Evolutionary conservation across 2,797 vertebrate genomes (phyloP).

Genomic region (Phataginus tricuspis): DNA sequence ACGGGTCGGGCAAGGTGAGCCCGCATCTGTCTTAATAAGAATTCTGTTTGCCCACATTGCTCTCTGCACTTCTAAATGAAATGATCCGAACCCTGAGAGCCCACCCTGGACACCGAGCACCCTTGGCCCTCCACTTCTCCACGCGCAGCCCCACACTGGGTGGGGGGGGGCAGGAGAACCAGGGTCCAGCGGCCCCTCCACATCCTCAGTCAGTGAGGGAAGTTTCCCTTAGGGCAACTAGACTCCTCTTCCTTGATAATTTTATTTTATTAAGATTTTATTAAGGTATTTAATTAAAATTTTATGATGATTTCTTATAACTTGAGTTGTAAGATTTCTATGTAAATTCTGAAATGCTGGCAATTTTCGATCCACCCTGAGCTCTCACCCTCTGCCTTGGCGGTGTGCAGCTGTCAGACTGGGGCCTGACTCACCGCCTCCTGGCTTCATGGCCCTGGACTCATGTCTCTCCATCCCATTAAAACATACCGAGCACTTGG

Average conservation of each 20-base stretch:
- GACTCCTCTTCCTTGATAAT: neutral
- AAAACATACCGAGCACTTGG: neutral
- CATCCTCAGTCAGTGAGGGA: neutral
- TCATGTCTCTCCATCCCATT: neutral
- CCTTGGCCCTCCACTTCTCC: neutral
- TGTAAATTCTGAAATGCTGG: neutral
- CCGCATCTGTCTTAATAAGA: neutral
- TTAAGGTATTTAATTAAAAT: neutral
- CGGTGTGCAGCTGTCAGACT: neutral
- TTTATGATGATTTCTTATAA: conserved; percentile 25
- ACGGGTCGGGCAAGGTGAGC: neutral
- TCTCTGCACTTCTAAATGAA: neutral
- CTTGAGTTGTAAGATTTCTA: neutral
- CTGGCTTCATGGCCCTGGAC: neutral
- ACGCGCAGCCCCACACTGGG: neutral
- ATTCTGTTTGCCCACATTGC: fast-evolving
- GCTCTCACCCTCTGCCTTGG: neutral
- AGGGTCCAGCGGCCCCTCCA: neutral
- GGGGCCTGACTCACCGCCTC: neutral
- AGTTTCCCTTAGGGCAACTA: neutral
- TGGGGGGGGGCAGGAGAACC: neutral
- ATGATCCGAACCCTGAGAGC: neutral
- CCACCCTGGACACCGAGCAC: neutral
- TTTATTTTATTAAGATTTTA: neutral
- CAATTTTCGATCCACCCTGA: neutral